Conservation (phyloP, 2,797 vertebrate genomes). For the Chelon labrosus region DNA sequence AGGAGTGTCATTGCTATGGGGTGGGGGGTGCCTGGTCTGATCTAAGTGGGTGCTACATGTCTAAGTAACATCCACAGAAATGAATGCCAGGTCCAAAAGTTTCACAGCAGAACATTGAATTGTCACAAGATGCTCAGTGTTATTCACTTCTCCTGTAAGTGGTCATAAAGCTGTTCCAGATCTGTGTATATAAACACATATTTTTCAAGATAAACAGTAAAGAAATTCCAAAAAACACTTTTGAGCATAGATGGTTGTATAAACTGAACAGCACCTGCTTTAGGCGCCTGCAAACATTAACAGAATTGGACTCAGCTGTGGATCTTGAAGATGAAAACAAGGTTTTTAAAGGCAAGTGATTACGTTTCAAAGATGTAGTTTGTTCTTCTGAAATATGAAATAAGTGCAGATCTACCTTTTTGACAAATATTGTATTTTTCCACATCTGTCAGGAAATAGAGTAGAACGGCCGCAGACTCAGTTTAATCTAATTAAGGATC, state of each 20-base stretch:
- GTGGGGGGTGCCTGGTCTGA: no score
- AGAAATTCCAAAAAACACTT: not conserved
- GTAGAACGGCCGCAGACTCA: slow-evolving; percentile 4
- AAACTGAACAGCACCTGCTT: not conserved
- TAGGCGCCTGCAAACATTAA: not conserved
- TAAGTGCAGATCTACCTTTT: not conserved
- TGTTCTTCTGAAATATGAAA: slow-evolving; percentile 15
- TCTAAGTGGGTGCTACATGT: no score
- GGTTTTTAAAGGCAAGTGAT: not conserved
- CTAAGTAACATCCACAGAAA: no score
- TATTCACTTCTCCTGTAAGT: no score
- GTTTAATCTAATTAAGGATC: slow-evolving; percentile 44
- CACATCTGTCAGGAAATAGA: slow-evolving; percentile 7
- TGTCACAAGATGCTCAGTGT: no score
- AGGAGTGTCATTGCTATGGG: no score
- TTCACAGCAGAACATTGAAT: no score
- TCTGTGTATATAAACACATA: not conserved
- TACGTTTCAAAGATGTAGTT: not conserved
- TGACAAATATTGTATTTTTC: slow-evolving; percentile 25
- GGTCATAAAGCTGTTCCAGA: no score
- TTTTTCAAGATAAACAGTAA: not conserved
- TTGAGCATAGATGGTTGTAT: not conserved
- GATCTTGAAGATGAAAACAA: not conserved
- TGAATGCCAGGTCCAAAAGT: no score
- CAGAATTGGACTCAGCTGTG: not conserved